Evolutionary conservation across 2,797 vertebrate species (phyloP).

Genomic region (Buceros bicornis): DNA sequence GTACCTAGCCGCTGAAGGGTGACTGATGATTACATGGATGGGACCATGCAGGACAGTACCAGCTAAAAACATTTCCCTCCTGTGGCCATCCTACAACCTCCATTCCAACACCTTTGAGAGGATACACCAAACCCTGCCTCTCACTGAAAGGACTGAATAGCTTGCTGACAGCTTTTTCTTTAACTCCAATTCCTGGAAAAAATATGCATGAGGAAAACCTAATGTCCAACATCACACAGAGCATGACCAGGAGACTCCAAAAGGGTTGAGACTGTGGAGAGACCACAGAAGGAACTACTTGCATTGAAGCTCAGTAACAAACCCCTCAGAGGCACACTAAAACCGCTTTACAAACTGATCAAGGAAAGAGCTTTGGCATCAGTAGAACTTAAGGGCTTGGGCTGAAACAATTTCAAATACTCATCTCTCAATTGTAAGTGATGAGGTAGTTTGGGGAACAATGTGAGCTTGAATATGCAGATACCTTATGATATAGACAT

Average conservation of each 20-base stretch:
- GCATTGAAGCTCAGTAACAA: not conserved
- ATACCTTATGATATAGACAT: not conserved
- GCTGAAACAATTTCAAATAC: not conserved
- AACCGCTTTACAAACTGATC: not conserved
- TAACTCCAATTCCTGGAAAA: not conserved
- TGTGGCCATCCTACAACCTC: not conserved
- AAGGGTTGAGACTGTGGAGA: not conserved
- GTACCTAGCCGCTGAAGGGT: not conserved
- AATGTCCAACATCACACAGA: not conserved
- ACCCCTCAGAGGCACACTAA: not conserved
- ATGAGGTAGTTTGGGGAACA: not conserved
- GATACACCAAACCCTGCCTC: not conserved
- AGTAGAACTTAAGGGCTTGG: not conserved
- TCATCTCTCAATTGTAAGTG: not conserved
- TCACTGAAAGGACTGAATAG: not conserved
- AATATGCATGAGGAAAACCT: not conserved
- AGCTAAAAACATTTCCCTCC: not conserved
- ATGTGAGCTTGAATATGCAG: not conserved
- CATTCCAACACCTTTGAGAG: not conserved
- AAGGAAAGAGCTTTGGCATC: not conserved
- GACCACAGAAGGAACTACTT: not conserved
- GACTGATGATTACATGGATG: not conserved
- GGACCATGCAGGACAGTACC: not conserved
- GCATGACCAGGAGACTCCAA: not conserved
- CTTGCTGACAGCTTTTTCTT: not conserved